Evolutionary conservation across 2,797 vertebrate genomes (phyloP).

Genomic region (Myotis vivesi): DNA sequence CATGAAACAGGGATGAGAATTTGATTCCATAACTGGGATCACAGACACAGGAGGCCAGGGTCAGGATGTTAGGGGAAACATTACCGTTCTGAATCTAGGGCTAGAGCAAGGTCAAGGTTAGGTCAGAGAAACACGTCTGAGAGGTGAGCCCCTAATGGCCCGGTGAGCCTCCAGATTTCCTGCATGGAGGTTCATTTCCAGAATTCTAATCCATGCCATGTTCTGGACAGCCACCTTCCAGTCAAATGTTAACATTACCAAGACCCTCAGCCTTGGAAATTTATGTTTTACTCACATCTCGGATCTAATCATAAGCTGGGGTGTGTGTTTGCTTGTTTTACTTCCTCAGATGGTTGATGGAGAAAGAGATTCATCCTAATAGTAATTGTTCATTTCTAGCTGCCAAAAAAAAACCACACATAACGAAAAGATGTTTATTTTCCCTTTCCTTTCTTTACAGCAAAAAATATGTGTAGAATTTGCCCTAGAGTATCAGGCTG

Average conservation of each 20-base stretch:
- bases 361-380: not conserved
- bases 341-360: not conserved
- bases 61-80: not conserved
- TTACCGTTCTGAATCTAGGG: not conserved
- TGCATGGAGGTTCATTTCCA: not conserved
- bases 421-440: not conserved
- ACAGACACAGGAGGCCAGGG: not conserved
- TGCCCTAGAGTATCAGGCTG: not conserved
- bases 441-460: not conserved
- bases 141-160: not conserved
- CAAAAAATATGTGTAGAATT: not conserved
- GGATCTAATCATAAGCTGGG: not conserved
- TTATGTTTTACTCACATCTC: not conserved
- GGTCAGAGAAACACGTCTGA: not conserved
- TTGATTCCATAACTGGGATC: not conserved
- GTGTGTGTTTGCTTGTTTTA: not conserved
- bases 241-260: not conserved
- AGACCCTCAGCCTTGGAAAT: not conserved
- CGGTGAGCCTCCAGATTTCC: not conserved
- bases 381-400: conserved; percentile 31
- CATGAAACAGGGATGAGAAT: not conserved
- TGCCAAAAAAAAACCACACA: not conserved
- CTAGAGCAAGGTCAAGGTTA: not conserved
- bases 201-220: not conserved
- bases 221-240: not conserved